A percentile compares a stretch with the other conserved stretches of the same genome.
These are phyloP conservation scores for Galeopsomyia nigrocyanea DNA, from an alignment of 2,888 invertebrate species.

Conservation along the genomic window DNA sequence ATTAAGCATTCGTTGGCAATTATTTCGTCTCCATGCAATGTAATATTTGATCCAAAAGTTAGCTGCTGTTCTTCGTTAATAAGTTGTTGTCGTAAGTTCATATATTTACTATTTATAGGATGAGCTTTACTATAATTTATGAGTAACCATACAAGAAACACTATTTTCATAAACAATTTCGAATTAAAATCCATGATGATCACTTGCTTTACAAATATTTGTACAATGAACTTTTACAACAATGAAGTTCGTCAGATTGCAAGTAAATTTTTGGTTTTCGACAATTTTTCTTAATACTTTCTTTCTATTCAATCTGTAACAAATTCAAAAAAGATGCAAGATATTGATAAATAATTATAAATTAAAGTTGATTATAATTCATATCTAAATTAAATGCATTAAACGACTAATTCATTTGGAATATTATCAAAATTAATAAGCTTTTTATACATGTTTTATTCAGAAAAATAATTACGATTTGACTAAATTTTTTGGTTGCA, in stretches of 20 bases:
- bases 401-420: no score
- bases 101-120: slow-evolving; percentile 50
- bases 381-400: no score
- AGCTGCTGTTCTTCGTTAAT: slow-evolving; percentile 69
- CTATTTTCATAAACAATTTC: no score
- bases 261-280: neutral
- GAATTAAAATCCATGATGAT: no score
- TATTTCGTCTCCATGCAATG: slow-evolving; percentile 70
- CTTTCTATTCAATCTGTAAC: neutral
- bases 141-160: neutral
- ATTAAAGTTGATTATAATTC: neutral
- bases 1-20: slow-evolving; percentile 74
- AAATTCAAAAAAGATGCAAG: neutral
- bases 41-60: slow-evolving; percentile 71
- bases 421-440: no score
- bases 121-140: neutral
- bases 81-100: slow-evolving; percentile 67
- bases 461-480: no score
- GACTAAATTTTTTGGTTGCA: no score
- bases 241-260: neutral
- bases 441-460: no score
- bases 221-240: no score
- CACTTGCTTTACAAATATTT: no score
- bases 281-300: neutral
- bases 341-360: neutral